Base-by-base conservation (phyloP, 2,113 vertebrate genomes). In the Diadophis punctatus region DNA sequence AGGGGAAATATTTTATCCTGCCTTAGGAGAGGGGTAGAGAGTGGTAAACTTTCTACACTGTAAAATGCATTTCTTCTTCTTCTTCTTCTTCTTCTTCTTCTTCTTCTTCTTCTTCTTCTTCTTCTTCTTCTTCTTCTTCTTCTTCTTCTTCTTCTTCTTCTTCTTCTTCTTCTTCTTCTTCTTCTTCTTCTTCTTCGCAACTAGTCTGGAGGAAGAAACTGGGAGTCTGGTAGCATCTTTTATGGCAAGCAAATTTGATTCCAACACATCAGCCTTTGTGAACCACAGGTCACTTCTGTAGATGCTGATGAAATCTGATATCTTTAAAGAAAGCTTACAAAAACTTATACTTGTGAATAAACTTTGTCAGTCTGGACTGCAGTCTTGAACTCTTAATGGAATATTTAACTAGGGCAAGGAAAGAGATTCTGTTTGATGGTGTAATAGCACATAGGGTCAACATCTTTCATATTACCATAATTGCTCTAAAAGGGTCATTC, bases 381-480 rank as follows among this genome's bases (percentile, higher is more conserved):
- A 80, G 34, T 43, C 74, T 43, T 80, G 91, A 58, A 94, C 92
- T 90, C 55, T 92, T 95, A 96, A 87, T 20, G 91, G 34, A n/a
- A 60, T 43, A 34, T 90, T 86, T 90, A 9, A 90, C 53, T 7
- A 86, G 88, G 60, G n/a, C 80, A 63, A 63, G 74, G 34, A 53
- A 86, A 63, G 14, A 27, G 46, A 25, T 34, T 86, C 27, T 25
- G 12, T 86, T 90, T 11, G 86, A 56, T 90, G 55, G 74, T 49
- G 86, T 86, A 90, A 10, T 52, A 86, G 46, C 80, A 86, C n/a
- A 52, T 14, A 52, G 74, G 92, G 92, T 90, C 92, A 90, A 60
- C 60, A 49, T 56, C n/a, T 90, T 58, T 86, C 55, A 90, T 52
- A 25, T 25, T 90, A 84, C 80, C 87, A 93, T 93, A 86, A 80